Evolutionary conservation across 1,140 invertebrate species (phyloP).

Genomic region (Anastrepha ludens): DNA sequence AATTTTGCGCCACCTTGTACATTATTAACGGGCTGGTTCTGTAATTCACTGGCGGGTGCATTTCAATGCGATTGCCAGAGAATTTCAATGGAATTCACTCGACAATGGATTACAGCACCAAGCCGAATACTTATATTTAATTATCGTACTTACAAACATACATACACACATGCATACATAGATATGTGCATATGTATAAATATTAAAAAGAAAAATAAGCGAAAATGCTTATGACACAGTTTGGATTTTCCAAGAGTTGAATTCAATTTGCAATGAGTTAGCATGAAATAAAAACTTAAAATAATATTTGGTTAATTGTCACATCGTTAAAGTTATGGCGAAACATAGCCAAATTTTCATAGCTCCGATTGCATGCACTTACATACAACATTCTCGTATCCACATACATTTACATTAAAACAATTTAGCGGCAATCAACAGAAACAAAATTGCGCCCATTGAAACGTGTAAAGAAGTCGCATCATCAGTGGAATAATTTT

Average conservation of each 20-base stretch:
- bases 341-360: background rate
- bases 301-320: constrained; percentile 31
- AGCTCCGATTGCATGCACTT: background rate
- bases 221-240: background rate
- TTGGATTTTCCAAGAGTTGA: background rate
- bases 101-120: background rate
- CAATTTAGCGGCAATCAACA: constrained; percentile 58
- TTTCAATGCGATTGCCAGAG: too few species aligned
- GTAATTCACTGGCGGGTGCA: too few species aligned
- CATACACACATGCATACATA: background rate
- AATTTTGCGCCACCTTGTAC: too few species aligned
- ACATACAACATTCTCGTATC: background rate
- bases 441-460: background rate
- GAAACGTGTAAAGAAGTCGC: constrained; percentile 40
- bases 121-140: background rate
- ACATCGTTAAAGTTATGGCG: background rate
- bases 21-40: too few species aligned
- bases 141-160: background rate
- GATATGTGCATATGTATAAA: background rate
- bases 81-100: too few species aligned
- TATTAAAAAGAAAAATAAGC: background rate
- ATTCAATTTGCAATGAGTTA: too few species aligned
- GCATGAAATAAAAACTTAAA: constrained; percentile 3
- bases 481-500: constrained; percentile 1
- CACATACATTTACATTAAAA: constrained; percentile 47